Conservation (phyloP, 2,888 invertebrate genomes). For the Melipona bicolor region DNA sequence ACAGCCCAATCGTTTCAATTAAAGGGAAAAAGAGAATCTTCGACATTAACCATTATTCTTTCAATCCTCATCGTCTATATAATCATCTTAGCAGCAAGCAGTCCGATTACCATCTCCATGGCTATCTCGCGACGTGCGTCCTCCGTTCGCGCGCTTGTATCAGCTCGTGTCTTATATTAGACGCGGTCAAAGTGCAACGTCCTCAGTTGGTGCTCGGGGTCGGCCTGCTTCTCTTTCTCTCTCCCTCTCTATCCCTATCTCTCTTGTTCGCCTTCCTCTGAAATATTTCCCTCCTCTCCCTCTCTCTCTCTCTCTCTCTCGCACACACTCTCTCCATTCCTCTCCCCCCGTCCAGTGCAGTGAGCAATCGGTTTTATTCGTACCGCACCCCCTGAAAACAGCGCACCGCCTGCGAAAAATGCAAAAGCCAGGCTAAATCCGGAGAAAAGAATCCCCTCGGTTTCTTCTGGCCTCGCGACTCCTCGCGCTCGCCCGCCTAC, state of each 20-base stretch:
- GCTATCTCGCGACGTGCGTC: background rate
- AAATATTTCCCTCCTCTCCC: conserved; percentile 56
- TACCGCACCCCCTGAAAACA: conserved; percentile 29
- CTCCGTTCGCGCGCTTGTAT: conserved; percentile 32
- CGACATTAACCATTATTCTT: background rate
- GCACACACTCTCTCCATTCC: background rate
- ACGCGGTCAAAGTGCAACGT: conserved; percentile 74
- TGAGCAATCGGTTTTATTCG: conserved; percentile 47
- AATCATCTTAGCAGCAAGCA: background rate
- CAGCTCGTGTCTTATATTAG: conserved; percentile 71
- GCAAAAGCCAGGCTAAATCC: conserved; percentile 46
- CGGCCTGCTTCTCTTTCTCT: conserved; percentile 27
- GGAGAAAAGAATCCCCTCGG: conserved; percentile 48
- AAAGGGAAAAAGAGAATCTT: background rate
- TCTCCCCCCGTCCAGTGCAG: conserved; percentile 12
- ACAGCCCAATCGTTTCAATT: too few relatives aligned
- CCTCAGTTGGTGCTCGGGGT: conserved; percentile 67
- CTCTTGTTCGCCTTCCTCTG: conserved; percentile 1
- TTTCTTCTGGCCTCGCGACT: conserved; percentile 36
- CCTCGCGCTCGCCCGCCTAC: conserved; percentile 23
- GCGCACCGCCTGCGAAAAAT: conserved; percentile 20
- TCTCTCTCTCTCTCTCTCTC: conserved; percentile 13
- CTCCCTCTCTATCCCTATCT: conserved; percentile 17
- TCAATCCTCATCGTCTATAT: background rate
- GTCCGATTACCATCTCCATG: conserved; percentile 25